Evolutionary conservation across 2,113 vertebrate genomes (phyloP), one percentile per base, ranked within the genome.

Genomic region (Thalassoma bifasciatum): DNA sequence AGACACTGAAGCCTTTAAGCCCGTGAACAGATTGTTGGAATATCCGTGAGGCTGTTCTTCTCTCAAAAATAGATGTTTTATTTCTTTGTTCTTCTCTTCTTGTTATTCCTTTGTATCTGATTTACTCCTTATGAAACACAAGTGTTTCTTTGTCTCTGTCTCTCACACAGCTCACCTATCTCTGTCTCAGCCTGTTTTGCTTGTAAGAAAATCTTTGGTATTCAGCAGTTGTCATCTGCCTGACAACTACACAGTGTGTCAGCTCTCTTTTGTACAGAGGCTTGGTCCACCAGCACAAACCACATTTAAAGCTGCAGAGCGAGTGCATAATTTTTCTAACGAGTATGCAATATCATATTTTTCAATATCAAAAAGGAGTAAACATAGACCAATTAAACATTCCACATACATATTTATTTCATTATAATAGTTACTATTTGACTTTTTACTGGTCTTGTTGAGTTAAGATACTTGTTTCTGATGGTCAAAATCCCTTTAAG

Each of bases 171-270:
- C 44, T 30, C 11, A 16, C 14, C 30, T 62, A 24, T 54, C 54
- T 75, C 23, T 87, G 87, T 78, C 65, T 77, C 83, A 76, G 87
- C 90, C 56, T 79, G 92, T 85, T 72, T 34, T 30, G 30, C 64
- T 63, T 58, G 21, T 2, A 21, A 21, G 56, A 80, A 86, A 76
- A 90, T 90, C 51, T 85, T 47, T 85, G 84, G 82, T 89, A 92
- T 92, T 90, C 50, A 64, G 66, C 68, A 81, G 49, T 47, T 72
- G 71, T 76, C 66, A 66, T 72, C 47, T 70, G 30, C 70, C 14
- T 19, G 10, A 17, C 19, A 66, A 38, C 81, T 53, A 77, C 49
- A 21, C 8, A 4, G 12, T 49, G 23, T 66, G 72, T 66, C 51
- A 53, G 69, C 69, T 80, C 63, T 59, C 24, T 63, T 2, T 62